Percentiles rank a stretch among this genome's conserved stretches.
Evolutionary conservation across 2,888 invertebrate species (phyloP).

Genomic region (Oligia latruncula): DNA sequence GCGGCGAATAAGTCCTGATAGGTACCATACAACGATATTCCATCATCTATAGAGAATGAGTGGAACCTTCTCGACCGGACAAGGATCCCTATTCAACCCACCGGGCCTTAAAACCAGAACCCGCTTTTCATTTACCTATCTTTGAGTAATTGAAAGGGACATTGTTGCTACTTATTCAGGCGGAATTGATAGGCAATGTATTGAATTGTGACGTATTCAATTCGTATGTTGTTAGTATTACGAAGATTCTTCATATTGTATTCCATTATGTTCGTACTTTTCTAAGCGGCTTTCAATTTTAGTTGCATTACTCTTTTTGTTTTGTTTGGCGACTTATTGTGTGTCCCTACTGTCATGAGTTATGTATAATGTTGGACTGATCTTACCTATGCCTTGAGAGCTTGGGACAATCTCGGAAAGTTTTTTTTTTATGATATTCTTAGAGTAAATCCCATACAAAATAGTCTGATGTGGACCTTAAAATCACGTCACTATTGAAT

Average conservation of each 20-base stretch:
- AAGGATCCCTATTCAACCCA: constrained; percentile 80
- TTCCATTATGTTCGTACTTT: constrained; percentile 48
- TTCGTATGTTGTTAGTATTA: constrained; percentile 62
- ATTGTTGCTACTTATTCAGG: constrained; percentile 82
- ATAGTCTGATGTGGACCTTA: background rate
- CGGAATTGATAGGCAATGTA: constrained; percentile 83
- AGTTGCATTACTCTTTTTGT: constrained; percentile 40
- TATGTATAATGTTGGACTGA: background rate
- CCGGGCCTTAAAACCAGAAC: constrained; percentile 81
- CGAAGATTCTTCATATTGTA: constrained; percentile 55
- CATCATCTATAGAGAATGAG: constrained; percentile 84
- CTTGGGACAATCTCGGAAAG: background rate
- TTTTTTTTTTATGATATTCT: background rate
- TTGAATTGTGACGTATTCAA: constrained; percentile 75
- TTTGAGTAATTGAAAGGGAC: constrained; percentile 86
- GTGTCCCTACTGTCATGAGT: background rate
- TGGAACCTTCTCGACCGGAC: constrained; percentile 78
- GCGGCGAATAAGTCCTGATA: constrained; percentile 78
- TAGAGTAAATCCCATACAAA: background rate
- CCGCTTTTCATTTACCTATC: constrained; percentile 85
- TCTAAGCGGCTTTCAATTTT: constrained; percentile 53
- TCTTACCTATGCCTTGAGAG: background rate
- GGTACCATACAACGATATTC: constrained; percentile 82
- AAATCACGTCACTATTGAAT: background rate
- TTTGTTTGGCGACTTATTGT: constrained; percentile 30